Evolutionary conservation across 2,113 vertebrate species (phyloP), one percentile per base, ranked within the genome.

Genomic region (Psilopogon haemacephalus): DNA sequence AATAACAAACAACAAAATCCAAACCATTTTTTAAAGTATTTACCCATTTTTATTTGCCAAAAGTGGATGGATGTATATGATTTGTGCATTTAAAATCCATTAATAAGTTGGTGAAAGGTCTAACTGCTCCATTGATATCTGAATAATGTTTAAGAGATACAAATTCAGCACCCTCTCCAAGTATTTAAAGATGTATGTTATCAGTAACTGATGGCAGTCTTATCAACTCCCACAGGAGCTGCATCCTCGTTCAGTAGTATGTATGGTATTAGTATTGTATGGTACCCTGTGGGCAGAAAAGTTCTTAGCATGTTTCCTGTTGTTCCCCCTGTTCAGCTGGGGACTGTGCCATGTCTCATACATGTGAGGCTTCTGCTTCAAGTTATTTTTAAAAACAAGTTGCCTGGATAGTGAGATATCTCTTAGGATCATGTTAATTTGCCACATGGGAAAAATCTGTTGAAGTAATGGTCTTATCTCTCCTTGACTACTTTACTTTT

Each of bases 321-420:
- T 81, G 50, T 59, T 50, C 46, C 48, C 48, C 11, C 23, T 24
- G 21, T 50, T 50, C 55, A 60, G 0, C 33, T 46, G 9, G 11
- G 32, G 48, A 14, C 63, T 86, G 32, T 84, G 38, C 59, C n/a
- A 20, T 62, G 9, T 84, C 54, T 81, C 26, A 3, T 21, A 5
- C 24, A 86, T 32, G 30, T 40, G 63, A 54, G 54, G 52, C 8
- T 90, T 93, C 64, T 94, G 70, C 78, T 92, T 90, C 60, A 84
- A 76, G 48, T 94, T 95, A 62, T 92, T 93, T 95, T 88, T 59
- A 27, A 92, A 89, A 80, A 55, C 77, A 87, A 63, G 23, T 68
- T 84, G 63, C 65, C 56, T 80, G 65, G 8, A 28, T 94, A 85
- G 63, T 70, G 48, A 27, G 14, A 78, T 69, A 68, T 79, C 69